Conservation (phyloP, 2,888 invertebrate genomes). For the Lysandra bellargus region DNA sequence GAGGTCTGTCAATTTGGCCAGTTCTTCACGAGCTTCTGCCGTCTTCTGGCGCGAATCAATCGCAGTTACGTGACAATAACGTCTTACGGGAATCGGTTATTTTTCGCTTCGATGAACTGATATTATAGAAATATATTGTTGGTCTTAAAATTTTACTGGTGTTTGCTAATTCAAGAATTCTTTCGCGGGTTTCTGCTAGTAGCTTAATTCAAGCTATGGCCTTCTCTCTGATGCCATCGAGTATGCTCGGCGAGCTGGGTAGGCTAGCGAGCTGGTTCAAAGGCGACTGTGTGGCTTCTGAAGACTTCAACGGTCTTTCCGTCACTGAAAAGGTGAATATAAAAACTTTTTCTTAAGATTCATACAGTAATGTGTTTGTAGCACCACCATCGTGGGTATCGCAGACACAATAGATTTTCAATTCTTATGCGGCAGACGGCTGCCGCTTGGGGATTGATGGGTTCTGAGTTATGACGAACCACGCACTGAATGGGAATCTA, state of each 20-base stretch:
- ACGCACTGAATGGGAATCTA: too few relatives aligned
- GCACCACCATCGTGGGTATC: too few relatives aligned
- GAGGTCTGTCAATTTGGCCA: constrained; percentile 31
- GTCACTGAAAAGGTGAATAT: constrained; percentile 68
- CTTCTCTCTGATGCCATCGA: constrained; percentile 64
- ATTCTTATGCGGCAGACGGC: too few relatives aligned
- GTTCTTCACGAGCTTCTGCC: constrained; percentile 21
- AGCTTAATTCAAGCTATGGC: constrained; percentile 52
- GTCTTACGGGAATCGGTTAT: not conserved
- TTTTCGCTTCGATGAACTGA: not conserved
- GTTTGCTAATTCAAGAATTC: not conserved
- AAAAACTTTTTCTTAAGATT: not conserved
- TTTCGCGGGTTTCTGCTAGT: not conserved
- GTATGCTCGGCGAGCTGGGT: constrained; percentile 71
- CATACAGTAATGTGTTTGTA: too few relatives aligned
- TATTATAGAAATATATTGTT: not conserved
- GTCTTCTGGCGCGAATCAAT: not conserved
- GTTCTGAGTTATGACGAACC: too few relatives aligned
- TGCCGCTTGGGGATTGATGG: too few relatives aligned
- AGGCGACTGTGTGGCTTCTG: constrained; percentile 66
- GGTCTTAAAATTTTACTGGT: not conserved
- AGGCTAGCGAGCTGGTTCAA: constrained; percentile 70
- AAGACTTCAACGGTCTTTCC: constrained; percentile 67
- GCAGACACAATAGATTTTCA: too few relatives aligned
- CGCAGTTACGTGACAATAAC: not conserved